phyloP scores from a whole-genome alignment of 2,888 invertebrate species.

The Drosophila recens region DNA sequence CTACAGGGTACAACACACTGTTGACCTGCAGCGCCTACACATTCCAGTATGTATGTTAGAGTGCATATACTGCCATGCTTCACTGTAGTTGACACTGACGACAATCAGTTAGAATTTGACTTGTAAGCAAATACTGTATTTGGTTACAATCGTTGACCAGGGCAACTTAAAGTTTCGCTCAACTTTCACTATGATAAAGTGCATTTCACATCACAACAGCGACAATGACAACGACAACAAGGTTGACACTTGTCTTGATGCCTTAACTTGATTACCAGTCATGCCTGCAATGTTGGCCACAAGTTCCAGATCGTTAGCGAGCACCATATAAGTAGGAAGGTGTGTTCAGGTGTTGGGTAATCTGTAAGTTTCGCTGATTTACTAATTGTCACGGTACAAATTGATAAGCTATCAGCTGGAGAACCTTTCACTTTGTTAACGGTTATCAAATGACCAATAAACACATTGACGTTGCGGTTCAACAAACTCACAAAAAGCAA shows the following conservation, averaged over 20 bases:
- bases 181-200: slow-evolving; percentile 61
- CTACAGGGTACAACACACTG: background rate
- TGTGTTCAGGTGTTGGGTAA: slow-evolving; percentile 30
- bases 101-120: slow-evolving; percentile 30
- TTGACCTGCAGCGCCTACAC: slow-evolving; percentile 6
- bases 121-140: slow-evolving; percentile 35
- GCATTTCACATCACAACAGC: slow-evolving; percentile 28
- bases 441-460: slow-evolving; percentile 38
- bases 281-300: slow-evolving; percentile 21
- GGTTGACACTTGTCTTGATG: slow-evolving; percentile 13
- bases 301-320: slow-evolving; percentile 13
- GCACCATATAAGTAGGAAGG: background rate
- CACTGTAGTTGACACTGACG: slow-evolving; percentile 14
- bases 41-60: background rate
- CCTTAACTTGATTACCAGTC: slow-evolving; percentile 21
- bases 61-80: background rate
- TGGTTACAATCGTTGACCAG: slow-evolving; percentile 48
- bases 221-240: slow-evolving; percentile 16
- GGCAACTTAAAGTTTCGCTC: slow-evolving; percentile 51
- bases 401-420: slow-evolving; percentile 55
- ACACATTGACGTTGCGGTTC: slow-evolving; percentile 42
- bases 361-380: slow-evolving; percentile 19
- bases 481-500: slow-evolving; percentile 62
- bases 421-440: slow-evolving; percentile 69
- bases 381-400: slow-evolving; percentile 1